A percentile compares a stretch with the other conserved stretches of the same genome.
Conservation (phyloP, 2,113 vertebrate genomes). For the Hyperopisus bebe region DNA sequence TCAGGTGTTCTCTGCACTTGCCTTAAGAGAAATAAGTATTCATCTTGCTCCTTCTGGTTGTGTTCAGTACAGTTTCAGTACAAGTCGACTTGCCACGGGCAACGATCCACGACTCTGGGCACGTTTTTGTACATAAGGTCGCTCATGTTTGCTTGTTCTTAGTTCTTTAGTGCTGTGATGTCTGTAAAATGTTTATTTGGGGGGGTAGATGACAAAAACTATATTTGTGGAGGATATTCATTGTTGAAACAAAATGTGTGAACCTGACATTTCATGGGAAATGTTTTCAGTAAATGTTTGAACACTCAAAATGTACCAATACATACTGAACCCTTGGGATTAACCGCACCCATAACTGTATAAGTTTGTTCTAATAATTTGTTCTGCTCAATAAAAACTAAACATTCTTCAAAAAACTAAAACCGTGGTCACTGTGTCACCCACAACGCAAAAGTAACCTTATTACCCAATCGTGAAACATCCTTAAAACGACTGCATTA, state of each 20-base stretch:
- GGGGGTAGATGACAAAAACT: constrained; percentile 24
- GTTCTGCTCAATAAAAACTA: constrained; percentile 53
- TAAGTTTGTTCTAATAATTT: constrained; percentile 45
- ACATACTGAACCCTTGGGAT: constrained; percentile 61
- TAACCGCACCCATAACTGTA: constrained; percentile 54
- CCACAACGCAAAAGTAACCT: not conserved
- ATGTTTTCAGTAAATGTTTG: constrained; percentile 50
- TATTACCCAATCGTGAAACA: not conserved
- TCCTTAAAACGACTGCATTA: not conserved
- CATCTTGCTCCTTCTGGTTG: not conserved
- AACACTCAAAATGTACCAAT: constrained; percentile 60
- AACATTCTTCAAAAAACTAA: constrained; percentile 34
- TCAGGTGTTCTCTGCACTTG: not conserved
- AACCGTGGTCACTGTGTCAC: not conserved
- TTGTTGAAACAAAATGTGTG: constrained; percentile 41
- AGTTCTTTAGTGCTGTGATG: constrained; percentile 65
- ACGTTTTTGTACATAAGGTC: constrained; percentile 75
- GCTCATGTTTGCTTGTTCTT: constrained; percentile 53
- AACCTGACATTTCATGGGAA: constrained; percentile 40
- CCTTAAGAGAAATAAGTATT: constrained; percentile 13
- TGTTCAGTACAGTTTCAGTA: not conserved
- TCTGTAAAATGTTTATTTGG: constrained; percentile 42
- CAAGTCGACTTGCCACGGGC: not conserved
- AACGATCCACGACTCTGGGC: constrained; percentile 42
- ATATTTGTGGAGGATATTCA: constrained; percentile 42